These are phyloP conservation scores for Zosterops pallidus DNA, from an alignment of 2,113 vertebrate species.

Conservation along the genomic window DNA sequence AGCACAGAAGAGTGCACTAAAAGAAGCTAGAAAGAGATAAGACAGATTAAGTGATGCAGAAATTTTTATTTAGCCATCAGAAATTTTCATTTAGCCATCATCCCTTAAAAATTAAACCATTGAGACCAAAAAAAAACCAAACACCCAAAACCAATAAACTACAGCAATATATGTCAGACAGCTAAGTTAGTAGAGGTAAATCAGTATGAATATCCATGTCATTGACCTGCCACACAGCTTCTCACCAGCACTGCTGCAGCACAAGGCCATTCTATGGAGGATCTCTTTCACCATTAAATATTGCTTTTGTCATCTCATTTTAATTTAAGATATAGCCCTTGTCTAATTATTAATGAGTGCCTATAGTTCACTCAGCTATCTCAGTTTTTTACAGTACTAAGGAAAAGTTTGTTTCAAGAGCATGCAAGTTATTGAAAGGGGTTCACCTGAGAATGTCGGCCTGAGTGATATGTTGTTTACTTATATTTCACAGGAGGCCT, in stretches of 20 bases:
- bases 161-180: background rate
- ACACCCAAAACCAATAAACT: no score
- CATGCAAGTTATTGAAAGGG: background rate
- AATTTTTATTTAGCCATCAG: background rate
- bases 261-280: background rate
- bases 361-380: background rate
- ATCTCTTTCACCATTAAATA: background rate
- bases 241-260: background rate
- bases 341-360: background rate
- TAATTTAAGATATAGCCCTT: background rate
- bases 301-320: background rate
- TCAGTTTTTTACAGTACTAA: background rate
- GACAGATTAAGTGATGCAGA: background rate
- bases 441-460: slow-evolving; percentile 18
- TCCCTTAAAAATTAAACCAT: background rate
- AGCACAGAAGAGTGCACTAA: background rate
- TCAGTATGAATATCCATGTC: background rate
- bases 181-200: background rate
- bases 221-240: background rate
- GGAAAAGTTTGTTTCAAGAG: slow-evolving; percentile 11
- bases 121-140: background rate
- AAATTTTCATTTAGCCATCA: background rate
- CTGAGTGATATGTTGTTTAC: slow-evolving; percentile 20
- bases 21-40: background rate
- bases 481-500: slow-evolving; percentile 38